Base-by-base conservation (phyloP, 2,888 invertebrate genomes). In the Chironomus riparius region DNA sequence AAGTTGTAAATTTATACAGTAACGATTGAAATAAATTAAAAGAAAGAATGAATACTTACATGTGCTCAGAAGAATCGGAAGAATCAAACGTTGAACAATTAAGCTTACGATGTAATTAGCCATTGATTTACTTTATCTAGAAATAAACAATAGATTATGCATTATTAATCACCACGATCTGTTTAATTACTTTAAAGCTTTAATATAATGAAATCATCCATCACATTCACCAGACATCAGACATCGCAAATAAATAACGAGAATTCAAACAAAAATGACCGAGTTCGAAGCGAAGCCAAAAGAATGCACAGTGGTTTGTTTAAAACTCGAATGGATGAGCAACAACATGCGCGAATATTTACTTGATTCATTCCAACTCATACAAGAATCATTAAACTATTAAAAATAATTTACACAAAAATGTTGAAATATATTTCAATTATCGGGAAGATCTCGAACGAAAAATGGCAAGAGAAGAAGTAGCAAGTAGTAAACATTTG, bases 21-120 rank as follows among this genome's bases (percentile, higher is more conserved):
- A 21, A 21, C 21, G 21, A 24, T 15, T 48, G 62, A 3, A 77
- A 48, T 18, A 21, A 50, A 56, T 70, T n/a, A n/a, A 77, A 72
- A 24, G 4, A 24, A 65, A 65, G 15, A 56, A 56, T 56, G 18
- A 56, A 28, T 78, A 85, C 88, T 88, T 81, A 88, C 88, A 86
- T 81, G 84, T 83, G 78, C 85, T 81, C 69, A 87, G 83, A 77
- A 86, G 81, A 77, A 83, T 80, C 76, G 87, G 87, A 78, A 87
- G 83, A 76, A 86, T 81, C 78, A 87, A 81, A 81, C 87, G 83
- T 80, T 87, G 81, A 62, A 87, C 82, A 79, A 83, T 81, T 72
- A 85, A 81, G 79, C 84, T 85, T 74, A 86, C 79, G 81, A 85
- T 82, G 79, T 84, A 86, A 77, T 82, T 84, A 61, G 83, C 82